phyloP scores from a whole-genome alignment of 1,140 invertebrate genomes.

The Rhizoglyphus robini region DNA sequence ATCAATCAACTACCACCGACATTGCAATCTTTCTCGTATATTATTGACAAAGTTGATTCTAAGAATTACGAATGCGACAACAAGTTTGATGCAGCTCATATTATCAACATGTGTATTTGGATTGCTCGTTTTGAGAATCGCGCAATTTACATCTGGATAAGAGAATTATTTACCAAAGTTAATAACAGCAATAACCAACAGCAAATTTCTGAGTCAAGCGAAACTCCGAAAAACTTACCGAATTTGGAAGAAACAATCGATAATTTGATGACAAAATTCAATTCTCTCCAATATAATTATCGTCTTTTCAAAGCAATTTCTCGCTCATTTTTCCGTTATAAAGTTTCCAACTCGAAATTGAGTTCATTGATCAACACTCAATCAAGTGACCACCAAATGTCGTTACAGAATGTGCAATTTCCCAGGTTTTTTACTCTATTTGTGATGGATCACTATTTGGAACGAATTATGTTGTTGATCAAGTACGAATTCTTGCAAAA shows the following conservation, averaged over 20 bases:
- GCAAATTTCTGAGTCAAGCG: neutral
- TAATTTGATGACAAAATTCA: conserved; percentile 1
- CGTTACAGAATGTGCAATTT: neutral
- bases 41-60: conserved; percentile 35
- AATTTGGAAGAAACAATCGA: neutral
- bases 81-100: conserved; percentile 34
- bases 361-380: neutral
- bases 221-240: neutral
- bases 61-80: neutral
- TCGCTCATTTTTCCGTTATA: neutral
- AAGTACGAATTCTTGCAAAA: neutral
- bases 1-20: conserved; percentile 70
- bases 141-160: conserved; percentile 53
- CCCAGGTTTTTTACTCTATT: conserved; percentile 6
- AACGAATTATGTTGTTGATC: neutral
- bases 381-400: neutral
- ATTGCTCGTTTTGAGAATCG: conserved; percentile 51
- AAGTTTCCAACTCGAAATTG: neutral
- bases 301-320: neutral
- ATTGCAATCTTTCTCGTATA: conserved; percentile 55
- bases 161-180: conserved; percentile 45
- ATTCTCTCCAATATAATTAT: neutral
- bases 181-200: neutral
- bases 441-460: neutral
- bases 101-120: conserved; percentile 60